Evolutionary conservation across 2,797 vertebrate genomes (phyloP).

Genomic region (Uromys caudimaculatus): DNA sequence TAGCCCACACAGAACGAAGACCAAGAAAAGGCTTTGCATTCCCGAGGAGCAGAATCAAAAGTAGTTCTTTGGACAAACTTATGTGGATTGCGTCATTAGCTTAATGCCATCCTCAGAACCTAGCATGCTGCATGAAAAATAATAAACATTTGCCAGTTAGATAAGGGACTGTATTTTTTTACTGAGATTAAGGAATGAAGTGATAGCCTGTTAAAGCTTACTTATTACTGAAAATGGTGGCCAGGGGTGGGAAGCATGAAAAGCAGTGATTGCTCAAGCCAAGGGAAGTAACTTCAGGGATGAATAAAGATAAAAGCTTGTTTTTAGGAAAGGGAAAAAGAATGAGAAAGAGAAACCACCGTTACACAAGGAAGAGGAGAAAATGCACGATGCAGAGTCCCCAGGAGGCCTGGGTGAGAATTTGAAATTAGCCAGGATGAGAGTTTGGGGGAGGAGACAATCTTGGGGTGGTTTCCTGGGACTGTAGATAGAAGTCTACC

Average conservation of each 20-base stretch:
- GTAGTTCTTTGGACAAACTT: neutral
- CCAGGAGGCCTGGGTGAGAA: neutral
- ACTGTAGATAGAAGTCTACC: neutral
- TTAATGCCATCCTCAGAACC: neutral
- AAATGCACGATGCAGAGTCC: neutral
- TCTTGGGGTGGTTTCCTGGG: neutral
- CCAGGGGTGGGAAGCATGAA: neutral
- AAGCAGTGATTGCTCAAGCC: neutral
- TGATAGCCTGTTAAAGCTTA: neutral
- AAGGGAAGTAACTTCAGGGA: neutral
- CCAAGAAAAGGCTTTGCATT: neutral
- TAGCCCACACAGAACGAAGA: neutral
- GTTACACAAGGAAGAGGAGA: neutral
- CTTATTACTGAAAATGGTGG: neutral
- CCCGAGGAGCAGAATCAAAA: neutral
- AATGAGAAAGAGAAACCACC: neutral
- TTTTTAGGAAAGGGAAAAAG: constrained; percentile 12
- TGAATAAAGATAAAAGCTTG: neutral
- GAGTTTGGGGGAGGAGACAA: neutral
- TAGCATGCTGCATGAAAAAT: neutral
- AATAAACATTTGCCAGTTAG: neutral
- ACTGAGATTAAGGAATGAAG: neutral
- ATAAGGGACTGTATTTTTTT: neutral
- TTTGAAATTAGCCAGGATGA: neutral
- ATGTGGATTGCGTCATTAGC: neutral